Evolutionary conservation across 1,140 invertebrate species (phyloP).

Genomic region (Eueides isabella): DNA sequence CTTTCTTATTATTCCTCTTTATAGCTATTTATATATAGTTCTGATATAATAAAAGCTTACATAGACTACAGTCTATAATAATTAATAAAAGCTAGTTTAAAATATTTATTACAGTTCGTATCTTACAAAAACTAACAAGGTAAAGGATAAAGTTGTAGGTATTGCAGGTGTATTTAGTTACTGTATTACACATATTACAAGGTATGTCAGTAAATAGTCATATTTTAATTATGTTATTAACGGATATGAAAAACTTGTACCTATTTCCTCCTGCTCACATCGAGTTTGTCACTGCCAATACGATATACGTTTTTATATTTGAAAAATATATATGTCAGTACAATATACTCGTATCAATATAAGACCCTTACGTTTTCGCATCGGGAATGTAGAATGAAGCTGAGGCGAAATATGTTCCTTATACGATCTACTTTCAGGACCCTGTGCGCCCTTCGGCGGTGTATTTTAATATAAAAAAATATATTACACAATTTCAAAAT

Average conservation of each 20-base stretch:
- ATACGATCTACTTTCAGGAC: too few species aligned
- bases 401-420: too few species aligned
- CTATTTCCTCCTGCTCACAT: conserved; percentile 2
- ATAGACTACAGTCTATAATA: background rate
- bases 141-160: background rate
- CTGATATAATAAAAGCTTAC: too few species aligned
- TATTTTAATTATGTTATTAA: conserved; percentile 11
- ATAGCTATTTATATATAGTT: too few species aligned
- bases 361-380: too few species aligned
- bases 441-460: too few species aligned
- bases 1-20: too few species aligned
- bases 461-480: too few species aligned
- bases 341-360: background rate
- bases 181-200: background rate
- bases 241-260: conserved; percentile 8
- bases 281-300: background rate
- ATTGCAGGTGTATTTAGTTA: conserved; percentile 10
- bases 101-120: background rate
- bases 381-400: too few species aligned
- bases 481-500: too few species aligned
- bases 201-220: background rate
- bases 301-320: background rate
- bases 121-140: background rate
- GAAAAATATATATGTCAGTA: background rate
- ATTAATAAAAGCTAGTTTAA: background rate